Evolutionary conservation across 2,113 vertebrate species (phyloP).

Genomic region (Podilymbus podiceps): DNA sequence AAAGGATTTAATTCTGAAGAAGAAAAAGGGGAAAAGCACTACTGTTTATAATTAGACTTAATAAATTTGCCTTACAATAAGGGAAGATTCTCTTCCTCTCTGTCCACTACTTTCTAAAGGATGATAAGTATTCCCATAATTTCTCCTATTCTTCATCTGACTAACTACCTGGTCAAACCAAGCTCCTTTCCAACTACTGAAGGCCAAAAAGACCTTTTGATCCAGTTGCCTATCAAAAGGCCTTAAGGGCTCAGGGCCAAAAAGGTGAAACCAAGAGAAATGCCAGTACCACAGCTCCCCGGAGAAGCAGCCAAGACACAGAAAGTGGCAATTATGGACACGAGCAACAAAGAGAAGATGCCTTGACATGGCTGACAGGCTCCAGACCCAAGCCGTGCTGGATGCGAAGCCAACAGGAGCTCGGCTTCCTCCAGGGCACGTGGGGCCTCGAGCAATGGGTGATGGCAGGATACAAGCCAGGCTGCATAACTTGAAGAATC

Average conservation of each 20-base stretch:
- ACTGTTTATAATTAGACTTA: not conserved
- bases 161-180: not conserved
- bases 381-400: not conserved
- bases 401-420: not conserved
- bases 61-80: not conserved
- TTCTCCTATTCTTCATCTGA: not conserved
- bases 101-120: not conserved
- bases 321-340: not conserved
- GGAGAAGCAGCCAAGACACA: not conserved
- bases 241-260: not conserved
- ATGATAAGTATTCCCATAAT: not conserved
- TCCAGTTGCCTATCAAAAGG: not conserved
- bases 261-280: not conserved
- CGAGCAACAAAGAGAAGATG: not conserved
- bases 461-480: not conserved
- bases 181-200: not conserved
- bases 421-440: not conserved
- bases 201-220: not conserved
- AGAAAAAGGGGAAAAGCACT: not conserved
- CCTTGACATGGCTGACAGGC: not conserved
- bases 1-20: not conserved
- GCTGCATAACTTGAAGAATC: not conserved
- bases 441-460: not conserved
- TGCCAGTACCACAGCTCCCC: not conserved
- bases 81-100: not conserved